Evolutionary conservation across 2,113 vertebrate species (phyloP), one percentile per base, ranked within the genome.

Genomic region (Fukomys damarensis): DNA sequence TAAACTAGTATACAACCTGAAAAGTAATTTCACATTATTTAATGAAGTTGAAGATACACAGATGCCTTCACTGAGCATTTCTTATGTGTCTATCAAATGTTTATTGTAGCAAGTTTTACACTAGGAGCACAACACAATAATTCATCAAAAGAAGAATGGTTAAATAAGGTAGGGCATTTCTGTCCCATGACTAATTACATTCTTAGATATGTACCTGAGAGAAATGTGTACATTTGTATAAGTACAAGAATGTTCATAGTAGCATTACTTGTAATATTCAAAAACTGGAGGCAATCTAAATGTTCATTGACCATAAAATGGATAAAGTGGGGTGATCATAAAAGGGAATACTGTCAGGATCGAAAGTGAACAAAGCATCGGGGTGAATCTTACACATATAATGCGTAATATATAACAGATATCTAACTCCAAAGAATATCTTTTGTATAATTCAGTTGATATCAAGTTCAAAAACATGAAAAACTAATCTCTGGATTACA

Each of bases 141-240:
- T 35, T 46, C 46, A 63, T 76, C 35, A 77, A 89, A 97, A 89
- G 35, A 43, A 95, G 35, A 92, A 96, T 38, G 49, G n/a, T 17
- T 82, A 68, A 91, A 58, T n/a, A 81, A 88, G 26, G 54, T 61
- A 14, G 17, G 46, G 5, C 46, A 52, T 52, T 59, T 24, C 19
- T 88, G 65, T 41, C 38, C 83, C 77, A 58, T 61, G 43, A 89
- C 52, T 58, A 92, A 90, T 59, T 96, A 38, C 30, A 84, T 46
- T 90, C 46, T 35, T 88, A 90, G 79, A 82, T 49, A 68, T 28
- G 7, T 59, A 77, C 2, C 11, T 26, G 82, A 54, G 14, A 85
- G 30, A 96, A 95, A 95, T 52, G 38, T 66, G 95, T 28, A 63
- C 1, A 61, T 20, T 26, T 14, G 7, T 85, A 26, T 30, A 46